These are phyloP conservation scores for Gila orcuttii DNA, from an alignment of 2,113 vertebrate genomes.

Conservation along the genomic window DNA sequence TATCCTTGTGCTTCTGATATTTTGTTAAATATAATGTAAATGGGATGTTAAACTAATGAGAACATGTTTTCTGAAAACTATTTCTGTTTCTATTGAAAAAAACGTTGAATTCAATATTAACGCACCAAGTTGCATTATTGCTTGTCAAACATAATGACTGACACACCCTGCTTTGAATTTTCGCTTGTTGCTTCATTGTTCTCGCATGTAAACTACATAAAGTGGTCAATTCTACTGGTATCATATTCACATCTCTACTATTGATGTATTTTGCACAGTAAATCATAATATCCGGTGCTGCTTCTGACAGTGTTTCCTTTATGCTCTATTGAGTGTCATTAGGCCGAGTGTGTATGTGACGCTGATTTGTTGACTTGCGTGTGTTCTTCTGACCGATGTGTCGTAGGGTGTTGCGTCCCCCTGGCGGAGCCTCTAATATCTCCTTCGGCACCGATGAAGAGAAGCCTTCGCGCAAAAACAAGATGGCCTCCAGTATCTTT, in stretches of 20 bases:
- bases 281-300: not conserved
- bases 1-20: not conserved
- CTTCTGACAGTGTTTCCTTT: not conserved
- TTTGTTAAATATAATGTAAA: not conserved
- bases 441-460: conserved; percentile 84
- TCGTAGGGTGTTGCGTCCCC: conserved; percentile 90
- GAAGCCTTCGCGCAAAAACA: conserved; percentile 85
- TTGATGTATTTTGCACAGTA: not conserved
- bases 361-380: not conserved
- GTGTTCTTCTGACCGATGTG: not conserved
- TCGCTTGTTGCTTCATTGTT: not conserved
- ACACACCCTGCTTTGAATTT: not conserved
- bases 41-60: too few relatives aligned
- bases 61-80: too few relatives aligned
- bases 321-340: not conserved
- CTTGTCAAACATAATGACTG: too few relatives aligned
- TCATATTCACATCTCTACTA: not conserved
- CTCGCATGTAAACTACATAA: not conserved
- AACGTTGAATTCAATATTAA: too few relatives aligned
- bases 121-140: not conserved
- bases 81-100: too few relatives aligned
- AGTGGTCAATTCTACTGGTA: not conserved
- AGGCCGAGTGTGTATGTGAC: not conserved
- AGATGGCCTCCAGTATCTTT: conserved; percentile 96
- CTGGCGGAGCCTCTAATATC: conserved; percentile 93